Conservation (phyloP, 2,797 vertebrate genomes). For the Pterois miles region DNA sequence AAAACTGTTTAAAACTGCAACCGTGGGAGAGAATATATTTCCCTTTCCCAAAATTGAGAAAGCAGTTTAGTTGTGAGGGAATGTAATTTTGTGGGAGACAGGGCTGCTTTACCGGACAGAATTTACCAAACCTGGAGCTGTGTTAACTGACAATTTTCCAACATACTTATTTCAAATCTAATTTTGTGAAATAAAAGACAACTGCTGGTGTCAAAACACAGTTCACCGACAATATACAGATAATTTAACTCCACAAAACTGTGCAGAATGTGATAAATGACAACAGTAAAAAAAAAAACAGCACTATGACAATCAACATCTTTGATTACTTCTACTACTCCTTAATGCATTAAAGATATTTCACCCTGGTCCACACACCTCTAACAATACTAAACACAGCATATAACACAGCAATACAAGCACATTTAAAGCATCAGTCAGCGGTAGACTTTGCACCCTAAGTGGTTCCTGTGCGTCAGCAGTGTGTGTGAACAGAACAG, state of each 20-base stretch:
- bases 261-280: constrained; percentile 8
- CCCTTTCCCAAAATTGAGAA: too few species aligned
- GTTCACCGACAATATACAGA: neutral
- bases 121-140: neutral
- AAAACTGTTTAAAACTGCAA: too few species aligned
- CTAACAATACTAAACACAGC: neutral
- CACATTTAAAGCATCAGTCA: constrained; percentile 19
- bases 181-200: constrained; percentile 7
- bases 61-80: too few species aligned
- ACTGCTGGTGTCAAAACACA: neutral
- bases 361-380: constrained; percentile 11
- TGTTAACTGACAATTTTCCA: neutral
- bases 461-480: constrained; percentile 71
- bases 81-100: too few species aligned
- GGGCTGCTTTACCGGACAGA: too few species aligned
- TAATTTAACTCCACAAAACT: neutral
- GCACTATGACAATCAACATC: neutral
- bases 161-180: neutral
- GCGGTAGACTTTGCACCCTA: constrained; percentile 50
- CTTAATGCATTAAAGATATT: neutral
- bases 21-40: too few species aligned
- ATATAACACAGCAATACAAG: neutral
- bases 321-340: constrained; percentile 7
- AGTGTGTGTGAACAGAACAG: constrained; percentile 56
- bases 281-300: neutral